These are phyloP conservation scores for Spilosoma lubricipeda DNA, from an alignment of 2,888 invertebrate species.

Conservation along the genomic window DNA sequence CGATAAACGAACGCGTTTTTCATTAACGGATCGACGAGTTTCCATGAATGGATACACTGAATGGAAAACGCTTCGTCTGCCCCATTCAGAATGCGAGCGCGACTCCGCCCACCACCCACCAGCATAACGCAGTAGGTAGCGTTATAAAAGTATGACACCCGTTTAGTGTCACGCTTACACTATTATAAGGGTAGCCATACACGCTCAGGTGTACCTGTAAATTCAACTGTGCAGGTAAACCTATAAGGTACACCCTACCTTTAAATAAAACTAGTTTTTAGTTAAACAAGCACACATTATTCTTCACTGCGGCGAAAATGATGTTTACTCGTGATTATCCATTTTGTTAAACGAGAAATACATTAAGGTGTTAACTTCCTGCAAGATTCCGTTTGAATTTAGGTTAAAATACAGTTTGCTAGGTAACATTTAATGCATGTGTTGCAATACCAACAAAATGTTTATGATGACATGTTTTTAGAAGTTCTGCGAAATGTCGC, in stretches of 20 bases:
- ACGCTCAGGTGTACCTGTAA: too few relatives aligned
- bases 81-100: slow-evolving; percentile 69
- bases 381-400: slow-evolving; percentile 20
- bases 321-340: slow-evolving; percentile 36
- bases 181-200: neutral
- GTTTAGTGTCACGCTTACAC: slow-evolving; percentile 17
- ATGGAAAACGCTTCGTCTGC: slow-evolving; percentile 80
- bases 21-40: slow-evolving; percentile 81
- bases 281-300: slow-evolving; percentile 14
- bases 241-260: neutral
- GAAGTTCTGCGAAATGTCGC: neutral
- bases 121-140: slow-evolving; percentile 50
- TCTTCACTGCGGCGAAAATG: slow-evolving; percentile 5
- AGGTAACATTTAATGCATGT: slow-evolving; percentile 29
- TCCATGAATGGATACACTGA: slow-evolving; percentile 83
- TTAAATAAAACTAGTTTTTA: slow-evolving; percentile 19
- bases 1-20: slow-evolving; percentile 76
- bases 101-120: slow-evolving; percentile 45
- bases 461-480: neutral
- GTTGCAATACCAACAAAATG: slow-evolving; percentile 20
- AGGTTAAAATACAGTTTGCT: slow-evolving; percentile 26
- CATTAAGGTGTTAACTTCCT: slow-evolving; percentile 27
- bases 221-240: too few relatives aligned
- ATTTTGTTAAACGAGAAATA: slow-evolving; percentile 29
- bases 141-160: slow-evolving; percentile 37